phyloP scores from a whole-genome alignment of 2,113 vertebrate species.

The zebrafish (Danio rerio) region GRCz12tu NC_133194.1:7027501-7028000 shows the following conservation, averaged over 20 bases:
- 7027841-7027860: conserved; percentile 8
- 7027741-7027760: conserved; percentile 72
- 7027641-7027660: conserved; percentile 76
- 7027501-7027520: too few species aligned
- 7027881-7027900: conserved; percentile 49
- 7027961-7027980: conserved; percentile 66
- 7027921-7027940: conserved; percentile 6
- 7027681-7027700: conserved; percentile 80
- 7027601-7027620: conserved; percentile 88
- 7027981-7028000: conserved; percentile 71
- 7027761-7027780: conserved; percentile 56
- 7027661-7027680: conserved; percentile 78
- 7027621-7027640: conserved; percentile 83
- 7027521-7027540: not conserved
- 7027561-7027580: conserved; percentile 82
- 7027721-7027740: conserved; percentile 73
- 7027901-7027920: conserved; percentile 19
- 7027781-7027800: conserved; percentile 38
- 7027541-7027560: not conserved
- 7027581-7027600: conserved; percentile 80
- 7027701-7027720: conserved; percentile 81
- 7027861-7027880: conserved; percentile 53
- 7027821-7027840: not conserved
- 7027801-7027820: conserved; percentile 31
- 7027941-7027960: conserved; percentile 61